Evolutionary conservation across 2,113 vertebrate genomes (phyloP).

Genomic region (Vanacampus margaritifer): DNA sequence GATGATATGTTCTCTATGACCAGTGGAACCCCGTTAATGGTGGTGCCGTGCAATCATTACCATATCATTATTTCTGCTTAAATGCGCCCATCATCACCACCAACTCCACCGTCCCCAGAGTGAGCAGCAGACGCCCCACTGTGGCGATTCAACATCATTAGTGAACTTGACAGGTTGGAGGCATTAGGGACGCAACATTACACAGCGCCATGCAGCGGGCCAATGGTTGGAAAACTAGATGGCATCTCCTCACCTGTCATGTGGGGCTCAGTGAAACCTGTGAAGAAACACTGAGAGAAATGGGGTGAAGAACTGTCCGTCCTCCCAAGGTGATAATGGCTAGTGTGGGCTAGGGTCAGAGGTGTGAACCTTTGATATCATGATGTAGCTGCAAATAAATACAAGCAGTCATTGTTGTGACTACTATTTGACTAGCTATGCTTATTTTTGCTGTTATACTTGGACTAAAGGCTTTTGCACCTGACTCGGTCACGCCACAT

Average conservation of each 20-base stretch:
- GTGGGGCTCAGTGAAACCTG: slow-evolving; percentile 55
- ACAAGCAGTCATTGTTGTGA: no score
- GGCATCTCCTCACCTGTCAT: slow-evolving; percentile 63
- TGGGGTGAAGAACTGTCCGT: not conserved
- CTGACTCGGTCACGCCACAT: no score
- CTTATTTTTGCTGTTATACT: no score
- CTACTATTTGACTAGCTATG: no score
- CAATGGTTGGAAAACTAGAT: slow-evolving; percentile 78
- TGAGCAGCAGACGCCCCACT: slow-evolving; percentile 48
- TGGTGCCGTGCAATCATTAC: slow-evolving; percentile 53
- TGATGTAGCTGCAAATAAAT: not conserved
- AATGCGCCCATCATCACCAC: slow-evolving; percentile 54
- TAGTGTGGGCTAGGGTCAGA: not conserved
- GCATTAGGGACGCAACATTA: slow-evolving; percentile 79
- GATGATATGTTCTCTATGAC: slow-evolving; percentile 13
- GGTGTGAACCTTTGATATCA: not conserved
- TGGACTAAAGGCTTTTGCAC: no score
- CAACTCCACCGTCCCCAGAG: slow-evolving; percentile 54
- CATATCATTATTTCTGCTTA: slow-evolving; percentile 53
- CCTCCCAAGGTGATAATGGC: not conserved
- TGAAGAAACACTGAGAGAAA: slow-evolving; percentile 21
- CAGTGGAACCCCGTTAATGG: slow-evolving; percentile 29
- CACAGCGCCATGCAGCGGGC: slow-evolving; percentile 63
- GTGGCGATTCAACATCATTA: slow-evolving; percentile 76
- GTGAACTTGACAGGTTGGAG: slow-evolving; percentile 73